phyloP scores from a whole-genome alignment of 2,888 invertebrate genomes.

The Andrena chrysosceles region DNA sequence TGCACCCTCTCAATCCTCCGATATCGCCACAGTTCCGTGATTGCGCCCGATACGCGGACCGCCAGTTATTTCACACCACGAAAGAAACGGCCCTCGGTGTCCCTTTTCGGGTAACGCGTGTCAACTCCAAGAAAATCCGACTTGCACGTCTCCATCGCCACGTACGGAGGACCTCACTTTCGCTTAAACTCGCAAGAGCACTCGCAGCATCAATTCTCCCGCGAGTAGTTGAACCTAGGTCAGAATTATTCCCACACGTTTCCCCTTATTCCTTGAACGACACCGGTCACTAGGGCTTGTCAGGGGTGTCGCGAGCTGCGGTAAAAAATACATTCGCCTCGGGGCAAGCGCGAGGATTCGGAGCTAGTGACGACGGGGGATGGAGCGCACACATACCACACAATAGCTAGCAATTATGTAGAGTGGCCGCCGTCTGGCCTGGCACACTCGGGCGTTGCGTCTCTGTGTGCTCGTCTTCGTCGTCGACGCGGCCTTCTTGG shows the following conservation, averaged over 20 bases:
- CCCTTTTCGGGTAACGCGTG: conserved; percentile 42
- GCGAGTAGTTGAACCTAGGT: not conserved
- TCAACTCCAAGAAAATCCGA: conserved; percentile 48
- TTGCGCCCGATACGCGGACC: conserved; percentile 66
- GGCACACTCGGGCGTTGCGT: conserved; percentile 46
- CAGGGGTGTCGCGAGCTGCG: conserved; percentile 32
- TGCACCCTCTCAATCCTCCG: conserved; percentile 31
- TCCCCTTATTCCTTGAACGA: not conserved
- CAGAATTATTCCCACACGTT: not conserved
- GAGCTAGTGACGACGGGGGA: conserved; percentile 25
- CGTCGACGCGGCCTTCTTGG: conserved; percentile 48
- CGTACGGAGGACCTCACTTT: not conserved
- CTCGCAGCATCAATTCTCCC: not conserved
- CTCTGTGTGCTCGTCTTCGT: conserved; percentile 33
- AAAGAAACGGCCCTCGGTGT: conserved; percentile 74
- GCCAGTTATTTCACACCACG: conserved; percentile 72
- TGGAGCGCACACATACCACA: conserved; percentile 47
- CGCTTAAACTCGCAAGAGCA: not conserved
- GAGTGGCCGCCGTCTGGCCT: conserved; percentile 76
- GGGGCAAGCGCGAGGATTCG: conserved; percentile 26
- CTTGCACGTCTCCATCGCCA: conserved; percentile 13
- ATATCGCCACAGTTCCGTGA: conserved; percentile 54
- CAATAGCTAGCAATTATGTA: conserved; percentile 78
- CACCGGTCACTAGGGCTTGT: not conserved
- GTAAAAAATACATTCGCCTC: conserved; percentile 48